These are phyloP conservation scores for Tympanuchus pallidicinctus DNA, from an alignment of 2,113 vertebrate species.

Conservation along the genomic window DNA sequence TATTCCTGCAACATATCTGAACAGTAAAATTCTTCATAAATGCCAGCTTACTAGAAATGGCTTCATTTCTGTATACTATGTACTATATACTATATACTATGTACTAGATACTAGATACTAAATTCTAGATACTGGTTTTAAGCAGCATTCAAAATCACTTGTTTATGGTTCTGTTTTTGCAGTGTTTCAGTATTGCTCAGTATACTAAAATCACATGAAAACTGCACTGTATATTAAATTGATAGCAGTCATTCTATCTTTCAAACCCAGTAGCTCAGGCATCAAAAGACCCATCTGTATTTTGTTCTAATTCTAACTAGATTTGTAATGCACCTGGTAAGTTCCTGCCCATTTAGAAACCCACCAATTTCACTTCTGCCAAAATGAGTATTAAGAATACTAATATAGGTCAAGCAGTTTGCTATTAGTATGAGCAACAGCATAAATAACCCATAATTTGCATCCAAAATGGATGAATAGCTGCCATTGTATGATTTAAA, in stretches of 20 bases:
- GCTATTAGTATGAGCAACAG: background rate
- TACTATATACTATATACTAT: too few species aligned
- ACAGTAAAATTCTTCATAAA: background rate
- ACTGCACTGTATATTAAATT: background rate
- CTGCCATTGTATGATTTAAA: background rate
- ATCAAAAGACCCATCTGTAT: background rate
- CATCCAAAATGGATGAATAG: background rate
- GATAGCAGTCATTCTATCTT: background rate
- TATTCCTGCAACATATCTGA: background rate
- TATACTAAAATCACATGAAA: background rate
- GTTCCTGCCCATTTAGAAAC: background rate
- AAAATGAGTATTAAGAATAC: background rate
- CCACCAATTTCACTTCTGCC: background rate
- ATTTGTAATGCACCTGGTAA: slow-evolving; percentile 10
- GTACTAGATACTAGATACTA: too few species aligned
- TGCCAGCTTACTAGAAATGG: background rate
- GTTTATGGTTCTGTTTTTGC: background rate
- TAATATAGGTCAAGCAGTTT: slow-evolving; percentile 14
- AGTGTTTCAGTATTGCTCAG: background rate
- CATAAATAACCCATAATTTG: background rate
- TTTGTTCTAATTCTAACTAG: background rate
- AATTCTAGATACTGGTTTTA: background rate
- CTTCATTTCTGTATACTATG: too few species aligned
- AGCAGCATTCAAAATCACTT: background rate
- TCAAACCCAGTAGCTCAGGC: background rate